Conservation (phyloP, 2,888 invertebrate species). For the Ectropis crepuscularia region DNA sequence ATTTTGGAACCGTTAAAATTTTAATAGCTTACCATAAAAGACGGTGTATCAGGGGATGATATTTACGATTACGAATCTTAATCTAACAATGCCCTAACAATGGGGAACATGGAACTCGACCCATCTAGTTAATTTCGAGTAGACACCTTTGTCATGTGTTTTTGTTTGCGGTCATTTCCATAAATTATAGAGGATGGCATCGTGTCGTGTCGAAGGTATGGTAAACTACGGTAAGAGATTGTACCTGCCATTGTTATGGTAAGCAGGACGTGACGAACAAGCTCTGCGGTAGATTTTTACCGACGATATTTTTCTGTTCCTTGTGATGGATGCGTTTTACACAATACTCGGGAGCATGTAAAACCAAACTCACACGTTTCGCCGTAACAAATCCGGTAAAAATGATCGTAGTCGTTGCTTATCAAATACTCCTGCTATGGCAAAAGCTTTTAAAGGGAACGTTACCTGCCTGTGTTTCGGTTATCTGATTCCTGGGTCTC, state of each 20-base stretch:
- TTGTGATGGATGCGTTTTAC: constrained; percentile 40
- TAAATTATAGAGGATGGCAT: constrained; percentile 78
- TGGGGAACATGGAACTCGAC: constrained; percentile 66
- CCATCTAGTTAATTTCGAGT: constrained; percentile 83
- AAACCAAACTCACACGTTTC: constrained; percentile 10
- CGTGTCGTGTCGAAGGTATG: constrained; percentile 56
- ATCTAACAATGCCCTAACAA: constrained; percentile 73
- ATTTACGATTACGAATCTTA: constrained; percentile 71
- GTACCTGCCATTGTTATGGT: constrained; percentile 82
- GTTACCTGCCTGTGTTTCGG: constrained; percentile 19
- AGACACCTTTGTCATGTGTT: constrained; percentile 83
- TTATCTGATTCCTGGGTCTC: constrained; percentile 39
- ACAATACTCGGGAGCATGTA: constrained; percentile 33
- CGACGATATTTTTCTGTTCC: constrained; percentile 42
- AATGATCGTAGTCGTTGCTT: constrained; percentile 8
- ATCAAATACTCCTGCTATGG: constrained; percentile 11
- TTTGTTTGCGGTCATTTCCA: constrained; percentile 82
- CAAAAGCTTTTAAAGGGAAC: constrained; percentile 11
- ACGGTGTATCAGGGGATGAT: constrained; percentile 58
- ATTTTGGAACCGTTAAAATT: constrained; percentile 27
- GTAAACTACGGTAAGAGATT: constrained; percentile 46
- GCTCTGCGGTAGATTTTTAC: constrained; percentile 69
- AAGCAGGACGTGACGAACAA: constrained; percentile 74
- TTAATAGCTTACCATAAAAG: constrained; percentile 48
- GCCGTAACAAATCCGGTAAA: neutral